phyloP scores from a whole-genome alignment of 2,888 invertebrate species.

The Phlogophora meticulosa region DNA sequence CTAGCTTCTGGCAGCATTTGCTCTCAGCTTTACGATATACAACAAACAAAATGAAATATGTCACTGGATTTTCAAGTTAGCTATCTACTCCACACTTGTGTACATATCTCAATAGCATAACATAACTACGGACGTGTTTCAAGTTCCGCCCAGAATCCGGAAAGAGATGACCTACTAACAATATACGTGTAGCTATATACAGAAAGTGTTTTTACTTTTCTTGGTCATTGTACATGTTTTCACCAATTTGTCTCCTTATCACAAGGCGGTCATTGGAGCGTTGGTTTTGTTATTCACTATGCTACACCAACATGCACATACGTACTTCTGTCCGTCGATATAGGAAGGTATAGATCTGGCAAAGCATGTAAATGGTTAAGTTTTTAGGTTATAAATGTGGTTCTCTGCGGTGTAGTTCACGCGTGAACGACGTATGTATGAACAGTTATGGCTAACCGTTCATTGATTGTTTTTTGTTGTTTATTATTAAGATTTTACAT shows the following conservation, averaged over 20 bases:
- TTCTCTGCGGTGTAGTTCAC: constrained; percentile 40
- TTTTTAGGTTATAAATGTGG: constrained; percentile 30
- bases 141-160: constrained; percentile 63
- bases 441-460: constrained; percentile 56
- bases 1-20: background rate
- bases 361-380: constrained; percentile 18
- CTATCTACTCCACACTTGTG: constrained; percentile 11
- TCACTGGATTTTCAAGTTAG: constrained; percentile 30
- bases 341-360: constrained; percentile 46
- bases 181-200: constrained; percentile 61
- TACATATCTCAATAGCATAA: constrained; percentile 48
- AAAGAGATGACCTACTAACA: constrained; percentile 66
- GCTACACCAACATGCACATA: constrained; percentile 52
- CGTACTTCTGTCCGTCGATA: constrained; percentile 41
- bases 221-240: constrained; percentile 79
- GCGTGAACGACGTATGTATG: constrained; percentile 46
- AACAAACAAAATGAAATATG: constrained; percentile 21
- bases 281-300: constrained; percentile 71
- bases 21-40: background rate
- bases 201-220: constrained; percentile 88
- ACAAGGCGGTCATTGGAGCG: constrained; percentile 83
- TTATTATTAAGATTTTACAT: constrained; percentile 13
- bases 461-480: constrained; percentile 43
- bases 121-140: constrained; percentile 43
- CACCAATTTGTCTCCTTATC: constrained; percentile 83